Evolutionary conservation across 2,888 invertebrate genomes (phyloP), one percentile per base, ranked within the genome.

Genomic region (Drosophila pegasa): DNA sequence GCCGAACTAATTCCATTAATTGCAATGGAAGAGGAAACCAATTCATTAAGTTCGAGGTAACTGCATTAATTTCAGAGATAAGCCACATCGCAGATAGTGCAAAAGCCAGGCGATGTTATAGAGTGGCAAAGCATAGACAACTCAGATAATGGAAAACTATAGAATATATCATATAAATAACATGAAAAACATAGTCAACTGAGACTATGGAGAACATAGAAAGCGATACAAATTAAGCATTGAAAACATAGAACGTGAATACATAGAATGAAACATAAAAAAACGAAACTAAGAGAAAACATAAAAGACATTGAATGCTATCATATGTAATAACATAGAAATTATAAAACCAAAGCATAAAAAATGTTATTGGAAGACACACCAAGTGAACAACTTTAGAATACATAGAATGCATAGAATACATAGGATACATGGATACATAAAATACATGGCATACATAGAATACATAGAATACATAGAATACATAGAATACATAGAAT

Each of bases 1-100:
- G 14, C 9, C 7, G 18, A 6, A 37, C n/a, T 41, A 66, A 68
- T 66, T 68, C 10, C 25, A 12, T 22, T 67, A 67, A 67, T 40
- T 29, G 38, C 33, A 20, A 16, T 22, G 35, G 22, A 7, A 3
- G 7, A 7, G 3, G 9, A 31, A n/a, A 10, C 10, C 31, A 25
- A 35, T 55, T 45, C 16, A 47, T 55, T 55, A 55, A 31, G 3
- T 33, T 3, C 35, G 7, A 27, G 5, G 5, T 18, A 12, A 35
- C 12, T 16, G 16, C 31, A 47, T 25, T 25, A 2, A 22, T 14
- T 8, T 8, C 16, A 14, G 1, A 25, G 33, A 55, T 55, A 33
- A 41, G 33, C 12, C 22, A 31, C 16, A 55, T 55, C 22, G 2
- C 5, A 33, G 55, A 55, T 55, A 55, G 2, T 16, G 43, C n/a